These are phyloP conservation scores for Noturus placidus DNA, from an alignment of 2,113 vertebrate species.

Conservation along the genomic window DNA sequence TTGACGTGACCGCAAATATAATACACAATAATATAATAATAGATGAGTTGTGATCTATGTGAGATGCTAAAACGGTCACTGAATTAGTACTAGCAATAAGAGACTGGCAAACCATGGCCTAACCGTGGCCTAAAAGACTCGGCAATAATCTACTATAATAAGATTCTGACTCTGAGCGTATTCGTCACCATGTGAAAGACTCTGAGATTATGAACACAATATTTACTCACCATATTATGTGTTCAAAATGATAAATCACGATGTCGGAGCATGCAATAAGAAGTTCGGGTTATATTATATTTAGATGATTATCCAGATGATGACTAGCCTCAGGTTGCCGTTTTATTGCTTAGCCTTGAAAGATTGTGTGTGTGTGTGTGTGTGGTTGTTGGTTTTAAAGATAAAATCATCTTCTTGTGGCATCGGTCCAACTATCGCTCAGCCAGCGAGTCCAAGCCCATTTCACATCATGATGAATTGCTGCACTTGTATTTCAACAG, in stretches of 20 bases:
- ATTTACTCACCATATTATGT: not conserved
- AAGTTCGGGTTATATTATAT: not conserved
- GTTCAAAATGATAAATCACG: not conserved
- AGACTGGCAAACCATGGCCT: not conserved
- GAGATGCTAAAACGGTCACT: not conserved
- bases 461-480: constrained; percentile 38
- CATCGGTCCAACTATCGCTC: constrained; percentile 7
- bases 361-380: not conserved
- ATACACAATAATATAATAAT: not conserved
- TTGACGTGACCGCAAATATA: not conserved
- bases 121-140: not conserved
- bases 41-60: not conserved
- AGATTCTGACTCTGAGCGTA: not conserved
- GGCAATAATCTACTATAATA: not conserved
- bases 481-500: constrained; percentile 27
- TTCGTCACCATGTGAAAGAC: not conserved
- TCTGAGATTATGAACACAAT: not conserved
- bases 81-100: not conserved
- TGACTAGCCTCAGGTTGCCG: not conserved
- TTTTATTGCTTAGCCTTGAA: constrained; percentile 16
- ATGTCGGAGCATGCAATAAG: not conserved
- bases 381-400: not conserved
- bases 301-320: not conserved
- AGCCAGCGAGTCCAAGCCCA: not conserved
- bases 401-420: constrained; percentile 11